These are phyloP conservation scores for Pachydiplax longipennis DNA, from an alignment of 2,888 invertebrate genomes.

Conservation along the genomic window DNA sequence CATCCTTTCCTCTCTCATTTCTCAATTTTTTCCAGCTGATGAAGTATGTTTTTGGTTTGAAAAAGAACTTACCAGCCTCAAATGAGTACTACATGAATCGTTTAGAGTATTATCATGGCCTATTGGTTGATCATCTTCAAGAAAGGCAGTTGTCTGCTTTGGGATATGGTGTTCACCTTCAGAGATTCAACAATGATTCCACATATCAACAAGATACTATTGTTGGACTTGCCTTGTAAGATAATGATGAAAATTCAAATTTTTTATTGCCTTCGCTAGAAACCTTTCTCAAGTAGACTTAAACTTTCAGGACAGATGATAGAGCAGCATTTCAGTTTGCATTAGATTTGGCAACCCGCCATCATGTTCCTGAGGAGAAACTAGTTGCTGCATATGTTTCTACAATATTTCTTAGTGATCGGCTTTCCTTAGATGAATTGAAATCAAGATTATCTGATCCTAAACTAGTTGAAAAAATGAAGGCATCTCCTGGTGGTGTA, in stretches of 20 bases:
- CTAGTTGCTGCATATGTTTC: conserved; percentile 54
- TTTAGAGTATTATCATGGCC: conserved; percentile 51
- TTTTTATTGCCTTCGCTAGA: not conserved
- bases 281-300: not conserved
- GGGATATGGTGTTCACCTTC: conserved; percentile 61
- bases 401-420: conserved; percentile 50
- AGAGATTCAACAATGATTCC: conserved; percentile 60
- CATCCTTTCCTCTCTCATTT: too few relatives aligned
- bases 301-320: conserved; percentile 58
- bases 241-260: not conserved
- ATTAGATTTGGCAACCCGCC: conserved; percentile 59
- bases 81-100: conserved; percentile 6
- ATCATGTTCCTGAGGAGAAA: conserved; percentile 60
- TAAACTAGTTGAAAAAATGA: conserved; percentile 2
- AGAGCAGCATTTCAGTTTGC: conserved; percentile 59
- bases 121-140: conserved; percentile 59
- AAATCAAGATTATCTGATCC: conserved; percentile 47
- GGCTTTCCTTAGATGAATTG: conserved; percentile 39
- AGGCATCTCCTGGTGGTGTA: not conserved
- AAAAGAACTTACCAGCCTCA: not conserved
- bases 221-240: conserved; percentile 64
- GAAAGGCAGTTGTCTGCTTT: conserved; percentile 59
- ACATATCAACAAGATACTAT: conserved; percentile 63
- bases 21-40: not conserved
- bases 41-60: not conserved